Percentiles rank a stretch among this genome's conserved stretches.
These are phyloP conservation scores for Distichodus sexfasciatus DNA, from an alignment of 2,797 vertebrate genomes.

Conservation along the genomic window DNA sequence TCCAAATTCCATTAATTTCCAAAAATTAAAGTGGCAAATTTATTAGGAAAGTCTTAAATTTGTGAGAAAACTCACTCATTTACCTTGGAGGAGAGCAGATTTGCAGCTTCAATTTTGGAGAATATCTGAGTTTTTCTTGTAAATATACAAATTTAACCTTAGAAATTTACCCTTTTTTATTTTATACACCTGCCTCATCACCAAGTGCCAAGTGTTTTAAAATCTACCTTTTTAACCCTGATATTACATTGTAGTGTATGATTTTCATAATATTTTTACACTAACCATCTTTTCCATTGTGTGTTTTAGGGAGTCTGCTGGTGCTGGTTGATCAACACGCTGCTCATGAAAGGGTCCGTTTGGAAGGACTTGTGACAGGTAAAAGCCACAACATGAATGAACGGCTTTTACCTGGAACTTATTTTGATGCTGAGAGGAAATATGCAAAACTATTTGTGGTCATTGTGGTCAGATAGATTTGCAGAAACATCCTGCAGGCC, in stretches of 20 bases:
- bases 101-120: too few relatives aligned
- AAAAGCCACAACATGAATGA: constrained; percentile 39
- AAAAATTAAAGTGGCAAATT: too few relatives aligned
- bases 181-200: too few relatives aligned
- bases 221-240: not conserved
- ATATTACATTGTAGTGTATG: not conserved
- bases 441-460: not conserved
- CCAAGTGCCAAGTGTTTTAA: too few relatives aligned
- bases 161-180: too few relatives aligned
- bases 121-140: too few relatives aligned
- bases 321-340: constrained; percentile 97
- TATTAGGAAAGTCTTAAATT: too few relatives aligned
- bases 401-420: constrained; percentile 9
- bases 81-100: too few relatives aligned
- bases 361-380: constrained; percentile 91
- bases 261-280: not conserved
- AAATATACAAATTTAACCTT: too few relatives aligned
- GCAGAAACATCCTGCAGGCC: too few relatives aligned
- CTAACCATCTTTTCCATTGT: constrained; percentile 11
- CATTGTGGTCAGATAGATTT: not conserved
- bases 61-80: too few relatives aligned
- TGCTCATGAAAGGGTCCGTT: constrained; percentile 91
- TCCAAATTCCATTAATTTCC: too few relatives aligned
- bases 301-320: constrained; percentile 81
- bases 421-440: not conserved